Evolutionary conservation across 2,888 invertebrate species (phyloP).

Genomic region (Linnaemya tessellans): DNA sequence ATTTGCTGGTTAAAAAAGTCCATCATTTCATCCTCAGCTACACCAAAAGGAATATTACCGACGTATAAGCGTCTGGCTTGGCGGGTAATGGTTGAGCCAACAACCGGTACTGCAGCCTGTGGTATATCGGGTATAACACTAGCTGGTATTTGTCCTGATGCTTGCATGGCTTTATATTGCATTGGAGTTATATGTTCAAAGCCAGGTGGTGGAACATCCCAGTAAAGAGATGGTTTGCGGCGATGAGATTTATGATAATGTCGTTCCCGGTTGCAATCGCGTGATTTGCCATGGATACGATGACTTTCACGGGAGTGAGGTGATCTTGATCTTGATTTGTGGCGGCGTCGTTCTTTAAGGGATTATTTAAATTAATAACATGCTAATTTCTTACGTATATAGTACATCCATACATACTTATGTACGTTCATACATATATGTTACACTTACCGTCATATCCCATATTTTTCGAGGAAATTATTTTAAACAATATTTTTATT

Average conservation of each 20-base stretch:
- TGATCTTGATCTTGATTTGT: slow-evolving; percentile 84
- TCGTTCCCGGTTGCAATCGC: slow-evolving; percentile 68
- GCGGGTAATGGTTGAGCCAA: slow-evolving; percentile 97
- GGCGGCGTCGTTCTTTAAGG: slow-evolving; percentile 74
- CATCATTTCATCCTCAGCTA: slow-evolving; percentile 99
- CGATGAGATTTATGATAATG: slow-evolving; percentile 85
- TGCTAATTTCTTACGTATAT: neutral
- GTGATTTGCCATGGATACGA: slow-evolving; percentile 66
- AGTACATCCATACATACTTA: slow-evolving; percentile 71
- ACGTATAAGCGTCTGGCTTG: slow-evolving; percentile 97
- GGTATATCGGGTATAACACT: slow-evolving; percentile 95
- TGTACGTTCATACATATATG: neutral
- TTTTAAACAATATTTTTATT: too few species aligned
- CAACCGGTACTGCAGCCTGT: slow-evolving; percentile 97
- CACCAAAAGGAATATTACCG: slow-evolving; percentile 99
- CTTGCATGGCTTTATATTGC: slow-evolving; percentile 94
- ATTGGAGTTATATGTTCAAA: slow-evolving; percentile 98
- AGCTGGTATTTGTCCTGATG: slow-evolving; percentile 97
- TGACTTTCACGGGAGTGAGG: slow-evolving; percentile 81
- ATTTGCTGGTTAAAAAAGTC: slow-evolving; percentile 99
- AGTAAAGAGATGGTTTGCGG: slow-evolving; percentile 95
- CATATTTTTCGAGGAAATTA: too few species aligned
- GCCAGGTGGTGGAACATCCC: slow-evolving; percentile 99
- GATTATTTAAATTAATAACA: neutral
- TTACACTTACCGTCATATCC: too few species aligned